Percentiles rank a stretch among this genome's conserved stretches.
Evolutionary conservation across 2,888 invertebrate genomes (phyloP).

Genomic region (Eupithecia pulchellata): DNA sequence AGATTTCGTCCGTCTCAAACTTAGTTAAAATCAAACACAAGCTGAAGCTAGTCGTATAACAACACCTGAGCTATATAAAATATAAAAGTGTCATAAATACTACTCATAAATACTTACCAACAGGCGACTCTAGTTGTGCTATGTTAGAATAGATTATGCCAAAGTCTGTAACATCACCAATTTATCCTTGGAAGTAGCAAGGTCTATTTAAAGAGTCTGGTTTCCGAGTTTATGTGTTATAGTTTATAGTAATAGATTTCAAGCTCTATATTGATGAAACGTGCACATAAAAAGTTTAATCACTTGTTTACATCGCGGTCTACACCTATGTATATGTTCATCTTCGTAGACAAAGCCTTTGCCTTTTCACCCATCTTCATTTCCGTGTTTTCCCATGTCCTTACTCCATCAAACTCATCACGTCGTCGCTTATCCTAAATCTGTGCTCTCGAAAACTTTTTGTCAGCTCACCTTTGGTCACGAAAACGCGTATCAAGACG

Average conservation of each 20-base stretch:
- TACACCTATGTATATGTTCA: neutral
- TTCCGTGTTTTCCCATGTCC: conserved; percentile 63
- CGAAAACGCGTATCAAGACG: conserved; percentile 83
- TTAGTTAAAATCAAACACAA: too few relatives aligned
- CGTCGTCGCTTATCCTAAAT: conserved; percentile 73
- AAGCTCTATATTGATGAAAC: neutral
- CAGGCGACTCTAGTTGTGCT: too few relatives aligned
- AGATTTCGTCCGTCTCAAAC: too few relatives aligned
- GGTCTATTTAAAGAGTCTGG: too few relatives aligned
- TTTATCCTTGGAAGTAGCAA: neutral
- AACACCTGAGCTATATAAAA: too few relatives aligned
- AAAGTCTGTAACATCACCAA: neutral
- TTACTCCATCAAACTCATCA: conserved; percentile 78
- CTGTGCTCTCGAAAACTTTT: conserved; percentile 73
- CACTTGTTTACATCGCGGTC: neutral
- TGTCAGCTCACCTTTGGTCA: conserved; percentile 81
- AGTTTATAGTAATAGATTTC: neutral
- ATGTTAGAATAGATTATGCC: neutral
- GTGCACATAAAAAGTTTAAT: neutral
- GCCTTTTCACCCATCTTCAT: conserved; percentile 49
- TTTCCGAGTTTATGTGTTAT: neutral
- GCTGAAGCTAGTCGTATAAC: too few relatives aligned
- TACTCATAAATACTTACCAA: too few relatives aligned
- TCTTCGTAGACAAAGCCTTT: conserved; percentile 11
- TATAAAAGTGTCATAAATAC: too few relatives aligned